Conservation (phyloP, 2,797 vertebrate species). For the Poliocrania exsul region DNA sequence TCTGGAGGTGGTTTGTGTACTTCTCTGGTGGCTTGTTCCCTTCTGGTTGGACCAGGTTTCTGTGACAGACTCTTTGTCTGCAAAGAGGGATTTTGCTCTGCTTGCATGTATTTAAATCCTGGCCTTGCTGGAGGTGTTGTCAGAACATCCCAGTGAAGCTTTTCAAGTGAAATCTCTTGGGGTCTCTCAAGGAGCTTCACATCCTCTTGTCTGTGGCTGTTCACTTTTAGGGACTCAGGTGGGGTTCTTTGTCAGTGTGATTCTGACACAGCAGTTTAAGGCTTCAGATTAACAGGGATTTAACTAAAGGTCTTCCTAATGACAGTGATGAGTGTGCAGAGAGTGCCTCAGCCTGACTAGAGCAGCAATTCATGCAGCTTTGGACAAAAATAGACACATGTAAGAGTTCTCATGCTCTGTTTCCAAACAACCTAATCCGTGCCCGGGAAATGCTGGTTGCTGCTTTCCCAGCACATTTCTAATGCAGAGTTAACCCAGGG, state of each 20-base stretch:
- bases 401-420: background rate
- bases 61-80: background rate
- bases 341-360: background rate
- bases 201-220: background rate
- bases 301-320: background rate
- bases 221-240: background rate
- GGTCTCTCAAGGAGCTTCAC: background rate
- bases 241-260: background rate
- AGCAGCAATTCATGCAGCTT: background rate
- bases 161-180: background rate
- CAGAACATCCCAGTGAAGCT: background rate
- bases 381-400: background rate
- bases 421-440: slow-evolving; percentile 4
- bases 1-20: background rate
- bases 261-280: background rate
- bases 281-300: background rate
- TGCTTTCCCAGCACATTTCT: slow-evolving; percentile 10
- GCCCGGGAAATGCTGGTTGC: background rate
- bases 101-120: background rate
- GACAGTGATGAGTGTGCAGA: background rate
- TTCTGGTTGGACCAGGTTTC: background rate
- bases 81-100: background rate
- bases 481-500: background rate
- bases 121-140: background rate
- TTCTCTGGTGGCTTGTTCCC: background rate